Conservation (phyloP, 1,140 invertebrate genomes). For the Heliconius himera region DNA sequence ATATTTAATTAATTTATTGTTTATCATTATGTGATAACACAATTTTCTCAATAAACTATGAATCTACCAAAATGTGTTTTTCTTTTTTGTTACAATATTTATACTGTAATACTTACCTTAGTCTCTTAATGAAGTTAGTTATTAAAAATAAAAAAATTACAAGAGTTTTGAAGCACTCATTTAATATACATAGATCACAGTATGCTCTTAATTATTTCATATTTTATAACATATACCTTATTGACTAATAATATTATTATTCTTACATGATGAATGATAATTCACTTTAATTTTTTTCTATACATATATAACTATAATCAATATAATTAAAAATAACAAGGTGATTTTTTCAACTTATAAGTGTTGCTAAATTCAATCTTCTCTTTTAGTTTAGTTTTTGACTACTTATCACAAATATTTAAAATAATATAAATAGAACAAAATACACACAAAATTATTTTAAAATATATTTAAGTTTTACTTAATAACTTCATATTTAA, state of each 20-base stretch:
- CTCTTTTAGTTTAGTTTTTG: too few relatives aligned
- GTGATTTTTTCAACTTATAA: too few relatives aligned
- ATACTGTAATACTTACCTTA: background rate
- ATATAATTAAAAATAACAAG: too few relatives aligned
- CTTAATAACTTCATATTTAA: too few relatives aligned
- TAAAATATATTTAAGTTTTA: too few relatives aligned
- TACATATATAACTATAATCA: too few relatives aligned
- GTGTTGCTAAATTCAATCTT: too few relatives aligned
- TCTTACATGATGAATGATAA: background rate
- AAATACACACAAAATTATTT: too few relatives aligned
- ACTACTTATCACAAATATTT: too few relatives aligned
- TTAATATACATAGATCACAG: conserved; percentile 16
- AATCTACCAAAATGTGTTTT: conserved; percentile 52
- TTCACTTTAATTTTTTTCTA: too few relatives aligned
- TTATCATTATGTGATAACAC: conserved; percentile 77
- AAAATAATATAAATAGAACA: too few relatives aligned
- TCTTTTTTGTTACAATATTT: conserved; percentile 23
- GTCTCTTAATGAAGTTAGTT: background rate
- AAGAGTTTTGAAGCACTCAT: conserved; percentile 7
- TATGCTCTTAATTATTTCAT: background rate
- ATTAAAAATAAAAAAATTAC: background rate
- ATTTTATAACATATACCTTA: background rate
- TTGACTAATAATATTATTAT: background rate
- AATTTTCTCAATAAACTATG: conserved; percentile 77
- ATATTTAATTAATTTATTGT: conserved; percentile 81